Conservation (phyloP, 2,113 vertebrate genomes). For the Nerophis ophidion region DNA sequence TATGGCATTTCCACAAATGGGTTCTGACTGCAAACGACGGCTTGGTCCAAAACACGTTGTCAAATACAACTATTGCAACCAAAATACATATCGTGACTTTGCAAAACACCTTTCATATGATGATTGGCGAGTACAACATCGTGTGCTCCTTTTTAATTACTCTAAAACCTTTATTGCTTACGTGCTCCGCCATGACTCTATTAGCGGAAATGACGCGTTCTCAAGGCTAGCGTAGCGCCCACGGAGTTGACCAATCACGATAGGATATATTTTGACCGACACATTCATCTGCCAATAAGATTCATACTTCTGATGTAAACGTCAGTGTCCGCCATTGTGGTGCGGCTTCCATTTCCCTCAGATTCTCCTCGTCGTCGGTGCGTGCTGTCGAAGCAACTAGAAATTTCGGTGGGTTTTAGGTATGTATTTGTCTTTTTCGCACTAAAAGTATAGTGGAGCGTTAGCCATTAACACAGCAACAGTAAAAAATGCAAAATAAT, state of each 20-base stretch:
- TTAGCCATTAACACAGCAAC: neutral
- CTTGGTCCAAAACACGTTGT: no score
- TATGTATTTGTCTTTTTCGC: neutral
- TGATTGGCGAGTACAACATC: no score
- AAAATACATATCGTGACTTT: neutral
- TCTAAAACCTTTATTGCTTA: neutral
- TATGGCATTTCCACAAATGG: no score
- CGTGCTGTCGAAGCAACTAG: neutral
- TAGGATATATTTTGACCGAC: neutral
- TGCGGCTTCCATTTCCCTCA: neutral
- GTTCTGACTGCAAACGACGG: no score
- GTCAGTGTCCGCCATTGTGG: slow-evolving; percentile 1
- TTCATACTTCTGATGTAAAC: neutral
- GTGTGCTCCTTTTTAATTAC: neutral
- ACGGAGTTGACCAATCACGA: slow-evolving; percentile 23
- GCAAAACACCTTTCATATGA: neutral
- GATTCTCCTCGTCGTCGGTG: slow-evolving; percentile 24
- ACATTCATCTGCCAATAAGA: slow-evolving; percentile 28
- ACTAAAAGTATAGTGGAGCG: no score
- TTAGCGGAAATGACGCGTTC: neutral
- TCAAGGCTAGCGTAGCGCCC: neutral
- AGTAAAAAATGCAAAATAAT: neutral
- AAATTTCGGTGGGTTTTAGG: slow-evolving; percentile 11
- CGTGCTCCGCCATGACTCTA: neutral
- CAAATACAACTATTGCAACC: no score